A percentile compares a stretch with the other conserved stretches of the same genome.
Evolutionary conservation across 2,797 vertebrate species (phyloP).

Genomic region (Knipowitschia caucasica): DNA sequence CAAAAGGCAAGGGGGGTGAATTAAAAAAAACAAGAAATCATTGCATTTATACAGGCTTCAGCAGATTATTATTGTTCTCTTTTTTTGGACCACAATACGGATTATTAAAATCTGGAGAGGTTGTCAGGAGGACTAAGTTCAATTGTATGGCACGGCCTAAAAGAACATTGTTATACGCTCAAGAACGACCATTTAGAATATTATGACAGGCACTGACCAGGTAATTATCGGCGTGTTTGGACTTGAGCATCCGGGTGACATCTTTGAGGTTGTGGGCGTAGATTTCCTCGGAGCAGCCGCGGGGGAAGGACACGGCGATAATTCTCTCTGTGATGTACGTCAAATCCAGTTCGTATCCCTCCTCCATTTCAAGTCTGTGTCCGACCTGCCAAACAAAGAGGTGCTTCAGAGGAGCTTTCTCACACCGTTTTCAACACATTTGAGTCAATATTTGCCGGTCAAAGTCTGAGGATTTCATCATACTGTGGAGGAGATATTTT

Average conservation of each 20-base stretch:
- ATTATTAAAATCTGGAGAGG: no score
- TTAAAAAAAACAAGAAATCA: no score
- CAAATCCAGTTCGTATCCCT: conserved; percentile 90
- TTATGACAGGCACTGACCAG: conserved; percentile 77
- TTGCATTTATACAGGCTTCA: no score
- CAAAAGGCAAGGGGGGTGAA: no score
- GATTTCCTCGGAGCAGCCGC: conserved; percentile 84
- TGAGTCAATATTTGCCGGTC: conserved; percentile 66
- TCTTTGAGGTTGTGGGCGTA: conserved; percentile 88
- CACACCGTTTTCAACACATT: conserved; percentile 25
- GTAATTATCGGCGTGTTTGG: conserved; percentile 95
- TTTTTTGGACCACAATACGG: no score
- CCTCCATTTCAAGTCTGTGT: conserved; percentile 81
- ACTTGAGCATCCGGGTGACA: conserved; percentile 93
- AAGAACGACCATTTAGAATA: no score
- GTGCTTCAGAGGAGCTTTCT: conserved; percentile 14
- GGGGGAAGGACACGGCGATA: conserved; percentile 91
- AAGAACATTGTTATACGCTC: no score
- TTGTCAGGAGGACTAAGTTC: no score
- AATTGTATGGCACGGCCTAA: no score
- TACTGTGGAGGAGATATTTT: conserved; percentile 41
- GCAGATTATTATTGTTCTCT: no score
- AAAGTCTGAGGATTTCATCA: conserved; percentile 61
- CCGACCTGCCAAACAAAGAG: conserved; percentile 27
- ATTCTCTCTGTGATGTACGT: conserved; percentile 95